Evolutionary conservation across 2,113 vertebrate genomes (phyloP).

Genomic region (Psilopsiagon aymara): DNA sequence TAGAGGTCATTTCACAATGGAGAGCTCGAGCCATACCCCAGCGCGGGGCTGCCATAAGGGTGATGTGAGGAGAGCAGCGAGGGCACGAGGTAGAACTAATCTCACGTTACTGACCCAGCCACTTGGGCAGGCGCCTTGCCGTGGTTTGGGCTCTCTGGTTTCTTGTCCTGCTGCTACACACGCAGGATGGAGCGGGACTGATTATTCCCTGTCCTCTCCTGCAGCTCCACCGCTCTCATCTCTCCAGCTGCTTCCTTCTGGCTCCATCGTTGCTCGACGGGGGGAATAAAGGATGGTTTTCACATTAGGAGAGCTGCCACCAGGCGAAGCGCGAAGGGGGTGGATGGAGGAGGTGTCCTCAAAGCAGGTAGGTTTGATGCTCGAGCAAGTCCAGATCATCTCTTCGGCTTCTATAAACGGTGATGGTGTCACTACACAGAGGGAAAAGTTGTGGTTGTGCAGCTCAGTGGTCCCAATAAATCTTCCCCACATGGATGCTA

Average conservation of each 20-base stretch:
- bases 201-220: constrained; percentile 7
- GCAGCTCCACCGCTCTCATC: not conserved
- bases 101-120: not conserved
- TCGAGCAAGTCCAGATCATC: accelerated
- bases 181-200: not conserved
- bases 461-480: not conserved
- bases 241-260: not conserved
- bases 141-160: not conserved
- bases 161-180: not conserved
- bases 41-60: not conserved
- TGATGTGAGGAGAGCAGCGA: not conserved
- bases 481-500: accelerated
- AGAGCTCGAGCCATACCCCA: not conserved
- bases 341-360: not conserved
- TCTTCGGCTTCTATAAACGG: not conserved
- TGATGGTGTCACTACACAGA: accelerated
- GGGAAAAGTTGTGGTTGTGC: accelerated
- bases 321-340: not conserved
- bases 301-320: accelerated
- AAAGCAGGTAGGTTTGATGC: not conserved
- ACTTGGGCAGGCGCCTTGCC: not conserved
- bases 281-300: not conserved
- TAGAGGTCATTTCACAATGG: not conserved
- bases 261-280: accelerated
- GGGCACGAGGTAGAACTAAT: not conserved